These are phyloP conservation scores for Sturnus vulgaris DNA, from an alignment of 2,113 vertebrate species.

Conservation along the genomic window DNA sequence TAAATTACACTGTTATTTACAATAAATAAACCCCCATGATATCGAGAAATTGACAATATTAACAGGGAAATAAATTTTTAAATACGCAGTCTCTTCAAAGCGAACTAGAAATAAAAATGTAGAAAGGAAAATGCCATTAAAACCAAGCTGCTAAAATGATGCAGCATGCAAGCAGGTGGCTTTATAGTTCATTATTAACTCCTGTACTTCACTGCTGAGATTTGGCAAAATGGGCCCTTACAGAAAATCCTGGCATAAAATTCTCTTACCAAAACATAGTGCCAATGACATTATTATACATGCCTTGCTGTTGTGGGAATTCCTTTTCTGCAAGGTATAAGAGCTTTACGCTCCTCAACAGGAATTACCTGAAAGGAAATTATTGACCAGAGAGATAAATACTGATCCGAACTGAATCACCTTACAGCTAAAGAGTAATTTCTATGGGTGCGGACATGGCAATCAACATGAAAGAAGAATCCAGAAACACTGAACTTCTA, in stretches of 20 bases:
- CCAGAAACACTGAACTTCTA: not conserved
- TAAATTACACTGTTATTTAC: not conserved
- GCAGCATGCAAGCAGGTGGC: not conserved
- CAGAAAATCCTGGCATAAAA: not conserved
- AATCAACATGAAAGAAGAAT: not conserved
- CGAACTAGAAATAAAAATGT: not conserved
- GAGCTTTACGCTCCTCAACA: not conserved
- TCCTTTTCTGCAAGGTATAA: not conserved
- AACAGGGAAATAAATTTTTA: not conserved
- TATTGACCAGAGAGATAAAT: not conserved
- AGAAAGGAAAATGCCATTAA: not conserved
- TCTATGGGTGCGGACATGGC: not conserved
- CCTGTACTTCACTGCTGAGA: not conserved
- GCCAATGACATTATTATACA: not conserved
- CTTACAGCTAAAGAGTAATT: not conserved
- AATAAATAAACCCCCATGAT: not conserved
- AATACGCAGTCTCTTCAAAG: not conserved
- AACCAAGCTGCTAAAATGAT: not conserved
- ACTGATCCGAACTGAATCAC: not conserved
- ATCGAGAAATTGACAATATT: not conserved
- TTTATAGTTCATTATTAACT: not conserved
- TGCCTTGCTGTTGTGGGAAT: not conserved
- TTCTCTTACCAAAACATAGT: not conserved
- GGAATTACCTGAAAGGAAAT: not conserved
- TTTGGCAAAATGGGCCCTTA: not conserved